These are phyloP conservation scores for Nesospiza acunhae DNA, from an alignment of 2,113 vertebrate genomes.

Conservation along the genomic window DNA sequence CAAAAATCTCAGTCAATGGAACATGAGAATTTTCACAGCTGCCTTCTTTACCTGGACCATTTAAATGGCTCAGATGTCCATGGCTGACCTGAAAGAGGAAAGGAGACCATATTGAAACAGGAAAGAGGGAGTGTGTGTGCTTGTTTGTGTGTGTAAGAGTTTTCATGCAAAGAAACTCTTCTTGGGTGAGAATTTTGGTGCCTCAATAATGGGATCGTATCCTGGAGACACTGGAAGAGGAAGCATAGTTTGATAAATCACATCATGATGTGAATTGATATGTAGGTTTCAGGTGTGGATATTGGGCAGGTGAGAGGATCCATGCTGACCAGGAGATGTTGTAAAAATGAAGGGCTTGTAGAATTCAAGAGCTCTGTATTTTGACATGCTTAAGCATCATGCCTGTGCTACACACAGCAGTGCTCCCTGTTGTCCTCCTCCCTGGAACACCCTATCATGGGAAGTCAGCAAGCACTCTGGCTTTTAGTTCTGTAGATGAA, in stretches of 20 bases:
- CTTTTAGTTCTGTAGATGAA: background rate
- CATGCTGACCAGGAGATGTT: background rate
- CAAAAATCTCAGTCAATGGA: background rate
- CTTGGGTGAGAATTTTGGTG: background rate
- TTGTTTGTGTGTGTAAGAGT: background rate
- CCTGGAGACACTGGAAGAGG: background rate
- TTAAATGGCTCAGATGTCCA: background rate
- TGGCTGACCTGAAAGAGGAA: background rate
- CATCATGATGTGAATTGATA: too few relatives aligned
- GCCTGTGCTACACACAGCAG: background rate
- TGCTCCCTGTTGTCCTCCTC: background rate
- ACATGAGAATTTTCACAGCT: accelerated
- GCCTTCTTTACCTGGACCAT: background rate
- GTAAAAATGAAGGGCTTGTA: background rate
- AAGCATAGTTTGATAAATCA: background rate
- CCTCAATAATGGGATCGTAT: background rate
- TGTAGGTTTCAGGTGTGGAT: background rate
- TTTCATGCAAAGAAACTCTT: background rate
- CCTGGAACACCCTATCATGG: background rate
- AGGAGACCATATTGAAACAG: background rate
- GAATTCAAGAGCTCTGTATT: background rate
- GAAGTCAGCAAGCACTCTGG: background rate
- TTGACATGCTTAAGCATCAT: background rate
- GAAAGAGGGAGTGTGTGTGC: background rate
- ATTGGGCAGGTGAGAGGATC: background rate